phyloP scores from a whole-genome alignment of 2,797 vertebrate species.

The Thalassophryne amazonica region DNA sequence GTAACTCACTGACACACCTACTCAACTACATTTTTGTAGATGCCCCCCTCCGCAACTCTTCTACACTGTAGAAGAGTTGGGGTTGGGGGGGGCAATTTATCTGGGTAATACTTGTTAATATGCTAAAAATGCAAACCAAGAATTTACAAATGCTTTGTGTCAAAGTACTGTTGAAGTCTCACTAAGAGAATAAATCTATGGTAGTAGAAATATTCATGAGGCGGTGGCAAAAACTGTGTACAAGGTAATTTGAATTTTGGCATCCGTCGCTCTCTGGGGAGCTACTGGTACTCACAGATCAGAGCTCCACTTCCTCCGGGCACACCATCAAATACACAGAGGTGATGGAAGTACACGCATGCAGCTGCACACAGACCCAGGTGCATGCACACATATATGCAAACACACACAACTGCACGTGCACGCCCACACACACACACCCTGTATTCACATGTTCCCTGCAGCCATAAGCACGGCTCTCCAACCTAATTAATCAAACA shows the following conservation, averaged over 20 bases:
- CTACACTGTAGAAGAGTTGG: too few relatives aligned
- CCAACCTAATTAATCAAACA: constrained; percentile 98
- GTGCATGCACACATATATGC: background rate
- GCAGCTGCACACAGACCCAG: constrained; percentile 26
- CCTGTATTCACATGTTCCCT: constrained; percentile 72
- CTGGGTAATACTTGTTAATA: too few relatives aligned
- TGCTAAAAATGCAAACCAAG: too few relatives aligned
- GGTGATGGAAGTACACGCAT: constrained; percentile 76
- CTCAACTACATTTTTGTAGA: too few relatives aligned
- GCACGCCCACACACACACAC: constrained; percentile 17
- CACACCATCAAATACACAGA: constrained; percentile 77
- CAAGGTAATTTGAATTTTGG: constrained; percentile 69
- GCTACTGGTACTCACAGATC: constrained; percentile 68
- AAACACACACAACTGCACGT: background rate
- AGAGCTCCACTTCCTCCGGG: constrained; percentile 82
- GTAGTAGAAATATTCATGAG: constrained; percentile 14
- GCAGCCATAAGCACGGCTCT: constrained; percentile 86
- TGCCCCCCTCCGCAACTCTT: too few relatives aligned
- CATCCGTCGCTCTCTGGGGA: constrained; percentile 75
- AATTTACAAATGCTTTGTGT: too few relatives aligned
- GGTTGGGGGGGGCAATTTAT: too few relatives aligned
- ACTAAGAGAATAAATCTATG: constrained; percentile 25
- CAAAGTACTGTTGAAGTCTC: too few relatives aligned
- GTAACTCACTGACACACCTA: too few relatives aligned
- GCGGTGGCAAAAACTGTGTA: constrained; percentile 13